These are phyloP conservation scores for Ploceus nigricollis DNA, from an alignment of 2,113 vertebrate genomes.

Conservation along the genomic window DNA sequence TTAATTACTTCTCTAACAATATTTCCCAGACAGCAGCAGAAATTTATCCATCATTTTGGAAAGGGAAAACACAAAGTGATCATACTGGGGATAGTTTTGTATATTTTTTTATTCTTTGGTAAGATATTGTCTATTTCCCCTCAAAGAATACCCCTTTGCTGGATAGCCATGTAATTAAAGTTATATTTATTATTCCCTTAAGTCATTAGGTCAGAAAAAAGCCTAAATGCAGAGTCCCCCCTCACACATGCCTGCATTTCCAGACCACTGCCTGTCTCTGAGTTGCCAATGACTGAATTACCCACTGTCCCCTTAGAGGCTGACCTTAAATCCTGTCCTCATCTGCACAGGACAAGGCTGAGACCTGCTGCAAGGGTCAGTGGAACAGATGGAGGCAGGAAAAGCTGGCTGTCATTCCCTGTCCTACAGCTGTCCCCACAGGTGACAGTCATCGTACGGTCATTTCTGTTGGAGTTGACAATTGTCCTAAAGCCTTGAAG, in stretches of 20 bases:
- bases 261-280: background rate
- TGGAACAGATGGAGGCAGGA: background rate
- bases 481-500: background rate
- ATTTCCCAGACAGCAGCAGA: background rate
- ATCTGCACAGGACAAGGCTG: accelerated
- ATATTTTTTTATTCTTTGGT: background rate
- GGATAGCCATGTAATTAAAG: background rate
- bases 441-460: background rate
- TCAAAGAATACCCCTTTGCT: background rate
- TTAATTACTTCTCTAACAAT: background rate
- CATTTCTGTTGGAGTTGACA: background rate
- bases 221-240: background rate
- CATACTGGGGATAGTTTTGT: background rate
- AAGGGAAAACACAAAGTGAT: background rate
- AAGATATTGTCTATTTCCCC: background rate
- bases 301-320: accelerated
- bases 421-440: background rate
- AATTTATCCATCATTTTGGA: background rate
- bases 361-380: background rate
- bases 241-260: background rate
- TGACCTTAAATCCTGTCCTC: background rate
- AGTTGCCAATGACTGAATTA: background rate
- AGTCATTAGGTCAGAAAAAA: background rate
- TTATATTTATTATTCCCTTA: background rate
- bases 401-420: background rate